Percentiles rank a stretch among this genome's conserved stretches.
These are phyloP conservation scores for Rhagoletis pomonella DNA, from an alignment of 1,140 invertebrate genomes.

Conservation along the genomic window DNA sequence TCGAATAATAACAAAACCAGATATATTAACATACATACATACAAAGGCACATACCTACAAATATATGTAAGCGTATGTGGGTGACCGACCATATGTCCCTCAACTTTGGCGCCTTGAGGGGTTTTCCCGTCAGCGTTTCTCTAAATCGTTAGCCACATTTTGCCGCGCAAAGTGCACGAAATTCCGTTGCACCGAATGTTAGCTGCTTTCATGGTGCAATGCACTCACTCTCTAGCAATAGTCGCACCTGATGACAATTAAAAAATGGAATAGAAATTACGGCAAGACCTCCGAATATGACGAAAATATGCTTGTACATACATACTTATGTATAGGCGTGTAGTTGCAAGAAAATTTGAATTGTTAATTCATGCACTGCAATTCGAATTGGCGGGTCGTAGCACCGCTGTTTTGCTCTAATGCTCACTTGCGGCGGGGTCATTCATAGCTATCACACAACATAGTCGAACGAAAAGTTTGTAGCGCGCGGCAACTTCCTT, in stretches of 20 bases:
- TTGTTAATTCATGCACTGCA: constrained; percentile 50
- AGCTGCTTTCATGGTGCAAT: neutral
- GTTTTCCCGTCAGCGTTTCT: neutral
- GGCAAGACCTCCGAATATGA: constrained; percentile 38
- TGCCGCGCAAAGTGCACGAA: constrained; percentile 41
- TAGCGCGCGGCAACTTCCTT: constrained; percentile 47
- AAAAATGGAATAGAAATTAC: constrained; percentile 6
- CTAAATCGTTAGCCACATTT: neutral
- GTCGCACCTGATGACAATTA: constrained; percentile 50
- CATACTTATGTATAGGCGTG: neutral
- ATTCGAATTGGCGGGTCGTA: constrained; percentile 31
- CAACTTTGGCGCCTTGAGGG: neutral
- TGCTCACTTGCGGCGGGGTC: constrained; percentile 21
- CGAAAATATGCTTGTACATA: neutral
- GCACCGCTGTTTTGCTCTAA: constrained; percentile 8
- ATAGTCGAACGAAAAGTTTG: constrained; percentile 11
- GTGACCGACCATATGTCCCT: no score
- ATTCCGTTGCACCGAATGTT: constrained; percentile 17
- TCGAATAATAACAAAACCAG: no score
- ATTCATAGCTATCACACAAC: constrained; percentile 22
- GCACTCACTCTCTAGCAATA: neutral
- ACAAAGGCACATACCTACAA: neutral
- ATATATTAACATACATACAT: no score
- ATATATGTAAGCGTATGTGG: neutral
- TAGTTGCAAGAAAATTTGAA: constrained; percentile 44